These are phyloP conservation scores for Synergus umbraculus DNA, from an alignment of 2,888 invertebrate species.

Conservation along the genomic window DNA sequence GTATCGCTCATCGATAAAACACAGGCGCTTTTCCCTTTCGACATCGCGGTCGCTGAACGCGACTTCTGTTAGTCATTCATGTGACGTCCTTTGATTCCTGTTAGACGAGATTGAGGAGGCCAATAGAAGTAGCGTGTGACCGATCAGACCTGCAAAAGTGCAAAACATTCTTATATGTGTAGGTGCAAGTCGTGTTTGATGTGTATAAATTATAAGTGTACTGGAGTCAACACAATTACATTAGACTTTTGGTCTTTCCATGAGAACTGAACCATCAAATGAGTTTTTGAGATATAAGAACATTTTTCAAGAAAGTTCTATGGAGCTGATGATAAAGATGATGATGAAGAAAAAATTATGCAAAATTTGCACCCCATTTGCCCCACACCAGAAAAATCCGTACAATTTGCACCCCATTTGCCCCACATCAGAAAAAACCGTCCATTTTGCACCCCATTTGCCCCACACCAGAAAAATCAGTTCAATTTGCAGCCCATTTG, in stretches of 20 bases:
- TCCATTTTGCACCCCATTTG: no score
- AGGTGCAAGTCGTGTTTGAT: slow-evolving; percentile 2
- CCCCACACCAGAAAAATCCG: no score
- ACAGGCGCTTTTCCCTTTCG: slow-evolving; percentile 33
- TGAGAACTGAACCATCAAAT: neutral
- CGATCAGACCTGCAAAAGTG: slow-evolving; percentile 32
- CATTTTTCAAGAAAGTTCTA: neutral
- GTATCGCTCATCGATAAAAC: slow-evolving; percentile 36
- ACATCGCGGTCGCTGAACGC: slow-evolving; percentile 32
- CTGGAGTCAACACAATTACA: neutral
- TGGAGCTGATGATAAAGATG: no score
- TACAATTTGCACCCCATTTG: no score
- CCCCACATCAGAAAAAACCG: no score
- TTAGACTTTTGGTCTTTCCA: neutral
- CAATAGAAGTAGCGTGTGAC: slow-evolving; percentile 26
- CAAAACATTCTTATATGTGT: slow-evolving; percentile 3
- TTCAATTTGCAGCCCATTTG: no score
- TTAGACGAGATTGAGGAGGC: slow-evolving; percentile 35
- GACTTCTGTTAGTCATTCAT: slow-evolving; percentile 35
- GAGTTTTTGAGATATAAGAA: neutral
- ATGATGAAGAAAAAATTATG: no score
- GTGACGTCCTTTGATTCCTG: slow-evolving; percentile 36
- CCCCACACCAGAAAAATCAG: no score
- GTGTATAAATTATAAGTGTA: slow-evolving; percentile 3
- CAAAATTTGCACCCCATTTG: no score